Base-by-base conservation (phyloP, 2,113 vertebrate species). In the Loxodonta africana region DNA sequence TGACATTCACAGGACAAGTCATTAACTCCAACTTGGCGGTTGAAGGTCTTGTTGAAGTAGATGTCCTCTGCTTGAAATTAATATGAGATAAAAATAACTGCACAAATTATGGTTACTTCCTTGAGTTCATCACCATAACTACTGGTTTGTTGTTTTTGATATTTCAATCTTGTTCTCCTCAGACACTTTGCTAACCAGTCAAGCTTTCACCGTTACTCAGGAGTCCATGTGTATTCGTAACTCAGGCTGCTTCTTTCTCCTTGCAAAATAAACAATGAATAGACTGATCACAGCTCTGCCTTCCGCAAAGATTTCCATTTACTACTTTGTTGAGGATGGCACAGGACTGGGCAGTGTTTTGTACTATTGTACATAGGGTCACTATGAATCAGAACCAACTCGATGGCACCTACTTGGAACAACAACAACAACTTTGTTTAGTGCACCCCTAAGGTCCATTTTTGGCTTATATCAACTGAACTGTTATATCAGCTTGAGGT, bases 21-120 rank as follows among this genome's bases (percentile, higher is more conserved):
- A 30, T 8, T 76, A 1, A 76, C 63, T 65, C 10, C 30, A 48
- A 33, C 5, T 41, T n/a, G 23, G 62, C 26, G 8, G 5, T 33
- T 41, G 48, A 83, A 33, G 1, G 30, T 3, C 6, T 57, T 21
- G 26, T 63, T 44, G 60, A 33, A 62, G 21, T 62, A 51, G 37
- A 62, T 78, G 80, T 48, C 81, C 82, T 94, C 90, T 95, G 60
- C 81, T 97, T 89, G 71, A 88, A 28, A 81, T 77, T 44, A 41
- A 53, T 26, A 28, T 25, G 9, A 90, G 28, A 30, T 12, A 74
- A 6, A 46, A 80, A 78, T 57, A 78, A 73, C 23, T 17, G 15
- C n/a, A 84, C 1, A 23, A 30, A 60, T 37, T 30, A 53, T 11
- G 2, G 20, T 37, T 26, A 33, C 1, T 41, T 12, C 17, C 21